Percentiles rank a stretch among this genome's conserved stretches.
These are phyloP conservation scores for Darevskia nairensis DNA, from an alignment of 2,797 vertebrate genomes.

Conservation along the genomic window DNA sequence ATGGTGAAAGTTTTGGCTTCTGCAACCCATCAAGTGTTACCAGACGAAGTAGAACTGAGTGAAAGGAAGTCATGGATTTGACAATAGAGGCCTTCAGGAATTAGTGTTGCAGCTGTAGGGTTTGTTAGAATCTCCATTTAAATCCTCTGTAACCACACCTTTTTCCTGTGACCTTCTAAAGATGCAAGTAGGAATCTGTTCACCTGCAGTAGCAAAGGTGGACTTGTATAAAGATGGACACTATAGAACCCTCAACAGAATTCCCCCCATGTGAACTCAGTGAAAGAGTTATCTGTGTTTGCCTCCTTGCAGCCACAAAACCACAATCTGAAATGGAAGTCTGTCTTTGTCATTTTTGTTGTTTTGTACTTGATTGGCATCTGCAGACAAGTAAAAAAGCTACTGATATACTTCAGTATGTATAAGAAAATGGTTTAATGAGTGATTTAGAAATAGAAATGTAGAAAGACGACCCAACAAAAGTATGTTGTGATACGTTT, in stretches of 20 bases:
- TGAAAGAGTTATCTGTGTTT: neutral
- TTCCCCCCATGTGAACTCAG: too few species aligned
- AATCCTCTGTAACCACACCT: neutral
- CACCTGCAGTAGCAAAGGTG: neutral
- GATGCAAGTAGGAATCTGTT: neutral
- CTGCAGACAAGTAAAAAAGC: neutral
- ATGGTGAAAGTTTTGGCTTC: neutral
- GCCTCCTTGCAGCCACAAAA: neutral
- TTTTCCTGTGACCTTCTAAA: neutral
- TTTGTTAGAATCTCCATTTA: neutral
- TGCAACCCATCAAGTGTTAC: neutral
- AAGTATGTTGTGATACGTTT: neutral
- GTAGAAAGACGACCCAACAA: neutral
- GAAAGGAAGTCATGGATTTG: neutral
- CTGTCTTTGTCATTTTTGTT: neutral
- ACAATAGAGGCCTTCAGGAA: conserved; percentile 24
- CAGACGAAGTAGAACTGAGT: neutral
- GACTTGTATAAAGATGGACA: neutral
- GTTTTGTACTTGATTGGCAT: neutral
- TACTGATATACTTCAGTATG: neutral
- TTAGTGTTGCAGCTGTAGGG: neutral
- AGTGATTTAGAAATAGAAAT: too few species aligned
- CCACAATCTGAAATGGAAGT: neutral
- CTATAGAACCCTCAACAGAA: neutral
- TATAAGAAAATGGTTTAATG: neutral